These are phyloP conservation scores for Drosophila kambysellisi DNA, from an alignment of 2,888 invertebrate genomes.

Conservation along the genomic window DNA sequence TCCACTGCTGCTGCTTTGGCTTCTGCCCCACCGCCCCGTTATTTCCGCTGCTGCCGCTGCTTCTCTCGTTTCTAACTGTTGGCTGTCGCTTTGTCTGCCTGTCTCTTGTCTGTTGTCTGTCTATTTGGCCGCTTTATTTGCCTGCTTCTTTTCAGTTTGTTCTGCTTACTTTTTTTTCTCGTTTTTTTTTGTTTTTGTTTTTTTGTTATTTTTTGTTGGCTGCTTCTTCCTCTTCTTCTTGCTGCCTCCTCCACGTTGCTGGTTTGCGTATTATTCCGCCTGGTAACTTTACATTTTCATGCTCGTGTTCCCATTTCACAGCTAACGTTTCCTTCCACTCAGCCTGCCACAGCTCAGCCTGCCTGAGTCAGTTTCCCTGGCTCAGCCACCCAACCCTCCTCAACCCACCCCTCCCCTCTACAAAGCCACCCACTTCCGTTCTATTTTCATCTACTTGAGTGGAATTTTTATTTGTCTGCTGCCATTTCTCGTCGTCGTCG, in stretches of 20 bases:
- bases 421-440: conserved; percentile 68
- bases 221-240: neutral
- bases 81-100: conserved; percentile 41
- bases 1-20: conserved; percentile 11
- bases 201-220: conserved; percentile 8
- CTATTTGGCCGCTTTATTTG: conserved; percentile 64
- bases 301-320: conserved; percentile 68
- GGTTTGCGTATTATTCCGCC: conserved; percentile 47
- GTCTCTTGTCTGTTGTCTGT: conserved; percentile 44
- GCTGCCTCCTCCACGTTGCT: neutral
- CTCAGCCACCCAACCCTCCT: conserved; percentile 34
- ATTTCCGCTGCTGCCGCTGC: conserved; percentile 1
- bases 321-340: conserved; percentile 50
- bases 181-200: conserved; percentile 2
- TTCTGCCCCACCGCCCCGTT: neutral
- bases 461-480: conserved; percentile 77
- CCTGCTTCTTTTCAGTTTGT: conserved; percentile 46
- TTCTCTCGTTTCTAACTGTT: conserved; percentile 53
- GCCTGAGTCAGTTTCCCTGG: neutral
- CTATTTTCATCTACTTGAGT: conserved; percentile 76
- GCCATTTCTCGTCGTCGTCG: conserved; percentile 39
- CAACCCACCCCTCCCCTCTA: neutral
- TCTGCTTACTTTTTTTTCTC: conserved; percentile 18
- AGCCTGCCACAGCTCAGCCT: neutral
- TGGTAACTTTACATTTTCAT: conserved; percentile 75